A percentile compares a stretch with the other conserved stretches of the same genome.
phyloP scores from a whole-genome alignment of 2,113 vertebrate genomes.

The human (Homo sapiens) region GRCh38 chrX:111257001-111257500 shows the following conservation, averaged over 20 bases:
- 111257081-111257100: not conserved
- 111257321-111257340: not conserved
- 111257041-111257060: not conserved
- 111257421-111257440: not conserved
- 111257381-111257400: not conserved
- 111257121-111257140: not conserved
- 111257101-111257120: not conserved
- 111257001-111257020: not conserved
- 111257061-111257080: not conserved
- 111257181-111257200: not conserved
- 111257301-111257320: not conserved
- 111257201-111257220: not conserved
- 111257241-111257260: not conserved
- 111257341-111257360: slow-evolving; percentile 11
- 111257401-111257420: not conserved
- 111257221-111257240: not conserved
- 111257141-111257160: not conserved
- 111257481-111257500: slow-evolving; percentile 28
- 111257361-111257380: not conserved
- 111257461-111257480: not conserved
- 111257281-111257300: not conserved
- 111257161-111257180: not conserved
- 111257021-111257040: not conserved
- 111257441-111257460: not conserved
- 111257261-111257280: not conserved